Base-by-base conservation (phyloP, 1,140 invertebrate genomes). In the Brachionus sp. region DNA sequence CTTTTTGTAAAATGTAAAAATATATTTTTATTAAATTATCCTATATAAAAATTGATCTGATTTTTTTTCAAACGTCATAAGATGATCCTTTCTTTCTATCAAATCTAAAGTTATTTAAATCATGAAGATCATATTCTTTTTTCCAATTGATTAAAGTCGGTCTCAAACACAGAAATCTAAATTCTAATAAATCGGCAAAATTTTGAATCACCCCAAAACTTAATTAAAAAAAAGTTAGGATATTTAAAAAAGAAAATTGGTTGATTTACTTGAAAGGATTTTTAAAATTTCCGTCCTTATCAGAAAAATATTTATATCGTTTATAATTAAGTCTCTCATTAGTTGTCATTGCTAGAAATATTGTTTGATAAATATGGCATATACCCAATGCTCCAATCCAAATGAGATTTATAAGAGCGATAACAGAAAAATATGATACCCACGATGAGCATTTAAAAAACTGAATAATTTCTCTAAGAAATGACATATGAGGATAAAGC, bases 241-340 rank as follows among this genome's bases (percentile, higher is more conserved):
- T 16, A 16, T 37, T 62, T 25, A 9, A 4, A 13, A 23, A 66
- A 42, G n/a, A 33, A 50, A 0, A 25, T 16, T n/a, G 10, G 10
- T 25, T 62, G 7, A 35, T 95, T 84, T 93, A 91, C 13, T 94
- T 93, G 86, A 95, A 97, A 0, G 94, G 94, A 88, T 96, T 96
- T 85, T 93, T 92, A 86, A 95, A 95, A 84, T 93, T 92, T 0
- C 95, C 95, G 83, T 93, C 91, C 86, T 93, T 94, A 86, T 96
- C 94, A 37, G 94, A 90, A 75, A 96, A 88, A 87, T 97, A 96
- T 0, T 93, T 92, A 86, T 95, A 95, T 33, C 93, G 90, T 86
- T 95, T 95, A 86, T 94, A 94, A 89, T 95, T 95, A 86, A 96
- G 94, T 92, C 94, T 94, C 89, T 96, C 95, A 87, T 96, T 97